These are phyloP conservation scores for Ecliptopera silaceata DNA, from an alignment of 2,888 invertebrate species.

Conservation along the genomic window DNA sequence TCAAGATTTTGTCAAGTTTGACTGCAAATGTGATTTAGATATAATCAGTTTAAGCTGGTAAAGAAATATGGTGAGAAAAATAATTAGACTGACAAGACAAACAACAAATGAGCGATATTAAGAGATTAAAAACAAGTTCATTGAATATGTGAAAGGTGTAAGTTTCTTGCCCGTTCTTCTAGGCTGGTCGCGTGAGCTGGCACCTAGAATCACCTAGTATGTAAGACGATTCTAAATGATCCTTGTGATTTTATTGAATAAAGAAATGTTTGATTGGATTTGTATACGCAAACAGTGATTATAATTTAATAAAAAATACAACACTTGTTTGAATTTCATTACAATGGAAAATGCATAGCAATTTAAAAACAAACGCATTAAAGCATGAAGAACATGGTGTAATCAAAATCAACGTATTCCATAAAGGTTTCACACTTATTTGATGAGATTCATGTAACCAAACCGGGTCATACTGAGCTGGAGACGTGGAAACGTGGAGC, in stretches of 20 bases:
- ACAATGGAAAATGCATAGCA: not conserved
- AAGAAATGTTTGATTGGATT: too few relatives aligned
- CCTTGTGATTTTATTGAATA: too few relatives aligned
- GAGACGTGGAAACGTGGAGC: slow-evolving; percentile 21
- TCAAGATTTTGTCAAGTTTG: not conserved
- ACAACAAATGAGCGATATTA: too few relatives aligned
- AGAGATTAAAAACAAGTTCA: too few relatives aligned
- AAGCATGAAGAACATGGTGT: slow-evolving; percentile 4
- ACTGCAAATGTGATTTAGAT: not conserved
- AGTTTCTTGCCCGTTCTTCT: too few relatives aligned
- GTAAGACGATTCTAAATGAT: too few relatives aligned
- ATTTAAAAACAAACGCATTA: slow-evolving; percentile 4
- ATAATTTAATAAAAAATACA: not conserved
- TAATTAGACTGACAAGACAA: not conserved
- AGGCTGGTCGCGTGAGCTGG: too few relatives aligned
- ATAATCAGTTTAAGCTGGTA: not conserved
- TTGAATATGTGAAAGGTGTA: too few relatives aligned
- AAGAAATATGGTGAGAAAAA: not conserved
- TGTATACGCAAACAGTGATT: not conserved
- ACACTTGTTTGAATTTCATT: not conserved
- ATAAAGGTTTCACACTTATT: slow-evolving; percentile 22
- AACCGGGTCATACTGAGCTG: slow-evolving; percentile 33
- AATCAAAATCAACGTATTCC: slow-evolving; percentile 25
- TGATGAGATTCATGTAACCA: slow-evolving; percentile 18
- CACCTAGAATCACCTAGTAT: too few relatives aligned